Evolutionary conservation across 2,113 vertebrate genomes (phyloP).

Genomic region (Catharus fuscescens): DNA sequence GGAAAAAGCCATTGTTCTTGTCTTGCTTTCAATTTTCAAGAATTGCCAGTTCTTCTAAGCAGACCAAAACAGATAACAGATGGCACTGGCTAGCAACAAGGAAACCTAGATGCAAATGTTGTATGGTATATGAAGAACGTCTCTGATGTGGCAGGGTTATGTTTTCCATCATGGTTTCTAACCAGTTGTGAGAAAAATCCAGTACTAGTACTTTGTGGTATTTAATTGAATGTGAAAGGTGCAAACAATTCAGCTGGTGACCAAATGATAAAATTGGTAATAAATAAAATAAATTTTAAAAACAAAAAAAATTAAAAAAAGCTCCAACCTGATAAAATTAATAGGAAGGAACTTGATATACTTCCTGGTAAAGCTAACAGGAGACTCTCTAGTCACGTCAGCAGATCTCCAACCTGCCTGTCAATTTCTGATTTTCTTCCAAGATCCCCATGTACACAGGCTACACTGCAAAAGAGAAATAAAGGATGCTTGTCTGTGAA

Average conservation of each 20-base stretch:
- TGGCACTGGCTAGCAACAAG: constrained; percentile 32
- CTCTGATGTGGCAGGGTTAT: constrained; percentile 36
- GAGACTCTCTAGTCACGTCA: background rate
- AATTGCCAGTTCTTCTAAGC: constrained; percentile 11
- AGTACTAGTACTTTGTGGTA: background rate
- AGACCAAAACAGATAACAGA: constrained; percentile 64
- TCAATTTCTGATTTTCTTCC: background rate
- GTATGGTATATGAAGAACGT: background rate
- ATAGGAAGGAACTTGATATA: fast-evolving
- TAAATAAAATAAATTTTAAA: background rate
- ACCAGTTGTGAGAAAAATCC: background rate
- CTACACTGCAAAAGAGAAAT: background rate
- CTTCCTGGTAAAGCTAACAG: background rate
- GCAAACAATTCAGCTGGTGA: background rate
- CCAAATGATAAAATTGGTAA: background rate
- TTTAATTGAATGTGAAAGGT: constrained; percentile 8
- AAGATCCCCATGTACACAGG: background rate
- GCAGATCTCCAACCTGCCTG: background rate
- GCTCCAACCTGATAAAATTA: background rate
- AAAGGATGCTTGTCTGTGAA: background rate
- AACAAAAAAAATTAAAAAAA: background rate
- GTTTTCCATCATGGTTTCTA: constrained; percentile 46
- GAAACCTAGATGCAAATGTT: constrained; percentile 59
- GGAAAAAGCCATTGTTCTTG: constrained; percentile 18
- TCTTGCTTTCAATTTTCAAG: constrained; percentile 26